Conservation (phyloP, 2,888 invertebrate genomes). For the Emesis furor region DNA sequence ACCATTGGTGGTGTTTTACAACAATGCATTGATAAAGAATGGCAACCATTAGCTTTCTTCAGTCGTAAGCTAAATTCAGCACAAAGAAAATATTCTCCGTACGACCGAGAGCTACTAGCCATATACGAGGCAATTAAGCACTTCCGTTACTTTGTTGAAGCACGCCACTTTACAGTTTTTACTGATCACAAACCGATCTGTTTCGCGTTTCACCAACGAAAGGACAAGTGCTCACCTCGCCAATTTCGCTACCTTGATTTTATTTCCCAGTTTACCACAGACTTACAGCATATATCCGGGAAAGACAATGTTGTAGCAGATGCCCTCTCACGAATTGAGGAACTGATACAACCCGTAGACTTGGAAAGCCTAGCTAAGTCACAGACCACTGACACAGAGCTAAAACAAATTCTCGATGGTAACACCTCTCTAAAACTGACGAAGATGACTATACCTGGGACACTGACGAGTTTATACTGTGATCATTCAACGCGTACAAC, state of each 20-base stretch:
- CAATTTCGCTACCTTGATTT: neutral
- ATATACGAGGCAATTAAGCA: neutral
- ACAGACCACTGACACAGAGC: constrained; percentile 46
- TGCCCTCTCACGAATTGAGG: constrained; percentile 66
- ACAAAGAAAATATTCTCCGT: neutral
- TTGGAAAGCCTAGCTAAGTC: constrained; percentile 35
- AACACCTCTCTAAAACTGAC: constrained; percentile 41
- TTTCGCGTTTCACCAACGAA: neutral
- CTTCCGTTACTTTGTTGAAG: neutral
- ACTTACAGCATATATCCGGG: neutral
- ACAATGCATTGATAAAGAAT: neutral
- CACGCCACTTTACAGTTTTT: neutral
- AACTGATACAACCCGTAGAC: constrained; percentile 44
- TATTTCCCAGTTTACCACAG: neutral
- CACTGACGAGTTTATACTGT: constrained; percentile 54
- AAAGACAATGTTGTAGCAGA: constrained; percentile 24
- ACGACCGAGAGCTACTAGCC: neutral
- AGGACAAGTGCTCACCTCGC: neutral
- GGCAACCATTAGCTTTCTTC: too few species aligned
- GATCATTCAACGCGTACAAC: constrained; percentile 52
- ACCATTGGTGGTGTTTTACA: neutral
- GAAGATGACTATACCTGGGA: constrained; percentile 42
- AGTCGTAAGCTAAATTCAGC: neutral
- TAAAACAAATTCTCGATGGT: constrained; percentile 20
- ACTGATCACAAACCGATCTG: neutral